Evolutionary conservation across 2,113 vertebrate species (phyloP).

Genomic region (Hirundichthys speculiger): DNA sequence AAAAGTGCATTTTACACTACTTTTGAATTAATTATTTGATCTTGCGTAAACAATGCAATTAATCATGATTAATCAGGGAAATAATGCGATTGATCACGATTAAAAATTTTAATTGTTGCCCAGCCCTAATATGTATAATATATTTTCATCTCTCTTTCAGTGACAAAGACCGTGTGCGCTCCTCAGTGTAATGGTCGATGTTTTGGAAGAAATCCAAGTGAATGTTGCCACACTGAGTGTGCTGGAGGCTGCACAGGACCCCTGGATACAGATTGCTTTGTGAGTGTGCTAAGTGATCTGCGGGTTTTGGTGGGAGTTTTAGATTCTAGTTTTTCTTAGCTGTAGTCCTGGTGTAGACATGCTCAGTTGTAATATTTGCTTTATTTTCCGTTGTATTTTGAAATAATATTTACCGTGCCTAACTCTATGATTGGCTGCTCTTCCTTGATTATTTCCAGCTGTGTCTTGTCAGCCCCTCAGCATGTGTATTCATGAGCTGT

Average conservation of each 20-base stretch:
- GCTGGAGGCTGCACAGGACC: constrained; percentile 91
- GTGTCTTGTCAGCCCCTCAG: no score
- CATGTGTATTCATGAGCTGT: no score
- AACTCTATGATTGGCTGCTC: no score
- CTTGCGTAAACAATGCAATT: no score
- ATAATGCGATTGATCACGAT: no score
- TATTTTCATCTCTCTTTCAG: constrained; percentile 64
- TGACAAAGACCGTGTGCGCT: constrained; percentile 92
- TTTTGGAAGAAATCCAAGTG: constrained; percentile 88
- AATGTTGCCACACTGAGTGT: constrained; percentile 93
- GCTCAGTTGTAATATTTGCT: not conserved
- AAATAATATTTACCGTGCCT: not conserved
- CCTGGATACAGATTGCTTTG: constrained; percentile 89
- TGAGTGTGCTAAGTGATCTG: constrained; percentile 71
- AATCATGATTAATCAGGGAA: no score
- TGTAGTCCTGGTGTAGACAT: not conserved
- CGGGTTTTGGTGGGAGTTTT: not conserved
- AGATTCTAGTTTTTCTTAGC: not conserved
- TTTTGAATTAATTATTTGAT: no score
- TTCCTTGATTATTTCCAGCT: no score
- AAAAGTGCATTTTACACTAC: no score
- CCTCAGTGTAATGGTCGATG: constrained; percentile 92
- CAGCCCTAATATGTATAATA: not conserved
- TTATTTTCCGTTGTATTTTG: not conserved
- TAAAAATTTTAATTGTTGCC: not conserved